Evolutionary conservation across 2,888 invertebrate genomes (phyloP).

Genomic region (Pachydiplax longipennis): DNA sequence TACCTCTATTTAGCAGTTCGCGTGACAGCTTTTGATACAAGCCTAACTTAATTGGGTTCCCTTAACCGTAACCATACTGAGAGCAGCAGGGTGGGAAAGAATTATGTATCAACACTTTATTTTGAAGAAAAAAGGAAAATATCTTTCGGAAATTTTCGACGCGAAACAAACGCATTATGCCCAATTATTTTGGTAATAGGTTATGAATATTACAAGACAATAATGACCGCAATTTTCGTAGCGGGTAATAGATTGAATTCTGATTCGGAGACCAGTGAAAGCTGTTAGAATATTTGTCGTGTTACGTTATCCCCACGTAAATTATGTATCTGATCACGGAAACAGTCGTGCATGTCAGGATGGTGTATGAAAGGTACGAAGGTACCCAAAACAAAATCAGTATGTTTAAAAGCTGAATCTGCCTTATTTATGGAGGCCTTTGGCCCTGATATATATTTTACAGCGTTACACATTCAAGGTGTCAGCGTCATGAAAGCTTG

Average conservation of each 20-base stretch:
- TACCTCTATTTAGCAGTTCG: conserved; percentile 25
- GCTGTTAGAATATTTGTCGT: neutral
- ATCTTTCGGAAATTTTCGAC: neutral
- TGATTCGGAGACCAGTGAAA: neutral
- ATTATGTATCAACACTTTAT: neutral
- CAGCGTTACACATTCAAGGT: no score
- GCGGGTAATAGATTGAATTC: neutral
- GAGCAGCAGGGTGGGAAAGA: conserved; percentile 28
- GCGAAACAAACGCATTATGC: neutral
- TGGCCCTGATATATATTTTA: no score
- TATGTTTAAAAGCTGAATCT: no score
- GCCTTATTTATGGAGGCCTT: no score
- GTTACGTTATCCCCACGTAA: neutral
- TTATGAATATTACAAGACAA: neutral
- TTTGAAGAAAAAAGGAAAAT: neutral
- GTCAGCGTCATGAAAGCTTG: no score
- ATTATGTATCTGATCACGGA: neutral
- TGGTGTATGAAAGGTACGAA: neutral
- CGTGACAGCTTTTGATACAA: conserved; percentile 35
- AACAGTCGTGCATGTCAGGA: neutral
- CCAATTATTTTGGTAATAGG: neutral
- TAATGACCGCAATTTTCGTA: neutral
- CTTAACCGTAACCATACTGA: conserved; percentile 10
- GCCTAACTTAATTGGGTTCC: conserved; percentile 28
- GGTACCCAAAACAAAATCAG: no score